phyloP scores from a whole-genome alignment of 2,113 vertebrate genomes.

The Agapornis roseicollis region DNA sequence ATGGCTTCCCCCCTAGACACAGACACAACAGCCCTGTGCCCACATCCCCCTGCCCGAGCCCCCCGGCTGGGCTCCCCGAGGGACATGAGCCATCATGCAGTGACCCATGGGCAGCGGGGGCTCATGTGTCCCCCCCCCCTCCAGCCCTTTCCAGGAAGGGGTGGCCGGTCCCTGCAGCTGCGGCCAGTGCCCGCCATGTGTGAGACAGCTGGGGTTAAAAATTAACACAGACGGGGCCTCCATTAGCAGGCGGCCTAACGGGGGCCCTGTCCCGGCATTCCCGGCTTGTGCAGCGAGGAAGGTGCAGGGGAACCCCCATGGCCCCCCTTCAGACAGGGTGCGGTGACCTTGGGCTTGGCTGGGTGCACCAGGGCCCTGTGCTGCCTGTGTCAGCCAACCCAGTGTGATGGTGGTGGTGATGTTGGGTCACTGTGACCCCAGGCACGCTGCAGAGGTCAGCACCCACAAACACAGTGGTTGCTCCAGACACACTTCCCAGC shows the following conservation, averaged over 20 bases:
- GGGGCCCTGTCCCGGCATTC: background rate
- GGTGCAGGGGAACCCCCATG: fast-evolving
- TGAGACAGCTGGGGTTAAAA: conserved; percentile 66
- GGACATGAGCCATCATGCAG: fast-evolving
- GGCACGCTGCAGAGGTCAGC: fast-evolving
- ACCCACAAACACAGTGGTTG: fast-evolving
- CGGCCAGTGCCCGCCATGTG: background rate
- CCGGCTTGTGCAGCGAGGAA: fast-evolving
- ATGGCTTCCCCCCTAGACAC: background rate
- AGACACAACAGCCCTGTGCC: background rate
- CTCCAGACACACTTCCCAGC: background rate
- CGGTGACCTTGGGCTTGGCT: background rate
- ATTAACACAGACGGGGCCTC: conserved; percentile 21
- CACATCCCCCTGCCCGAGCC: fast-evolving
- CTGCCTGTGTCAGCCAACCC: background rate
- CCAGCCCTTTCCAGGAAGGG: background rate
- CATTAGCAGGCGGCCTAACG: background rate
- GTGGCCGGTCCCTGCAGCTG: background rate
- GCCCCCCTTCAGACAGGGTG: fast-evolving
- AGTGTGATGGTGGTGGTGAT: background rate
- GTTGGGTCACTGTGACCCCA: background rate
- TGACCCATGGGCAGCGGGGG: background rate
- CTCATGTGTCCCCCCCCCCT: background rate
- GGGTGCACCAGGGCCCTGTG: background rate
- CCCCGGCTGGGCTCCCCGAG: background rate